Evolutionary conservation across 2,797 vertebrate genomes (phyloP).

Genomic region (Pseudochirops cupreus): DNA sequence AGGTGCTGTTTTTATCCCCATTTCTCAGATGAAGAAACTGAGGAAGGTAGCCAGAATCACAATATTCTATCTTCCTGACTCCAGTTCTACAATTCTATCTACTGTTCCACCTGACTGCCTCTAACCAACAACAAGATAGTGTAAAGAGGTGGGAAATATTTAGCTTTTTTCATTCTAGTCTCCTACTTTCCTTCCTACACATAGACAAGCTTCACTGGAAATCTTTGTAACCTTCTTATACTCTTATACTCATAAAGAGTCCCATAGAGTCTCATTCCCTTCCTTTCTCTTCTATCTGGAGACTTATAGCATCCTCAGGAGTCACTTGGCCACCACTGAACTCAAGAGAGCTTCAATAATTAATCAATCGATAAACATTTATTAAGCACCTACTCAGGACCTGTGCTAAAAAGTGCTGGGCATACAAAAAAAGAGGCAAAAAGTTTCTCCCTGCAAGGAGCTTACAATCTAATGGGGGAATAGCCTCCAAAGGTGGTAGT

Average conservation of each 20-base stretch:
- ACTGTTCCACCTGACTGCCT: constrained; percentile 16
- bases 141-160: not conserved
- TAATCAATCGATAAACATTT: constrained; percentile 12
- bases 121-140: constrained; percentile 30
- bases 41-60: not conserved
- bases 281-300: not conserved
- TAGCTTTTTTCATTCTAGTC: not conserved
- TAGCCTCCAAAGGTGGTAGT: not conserved
- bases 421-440: not conserved
- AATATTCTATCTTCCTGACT: not conserved
- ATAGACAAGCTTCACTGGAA: not conserved
- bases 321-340: not conserved
- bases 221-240: not conserved
- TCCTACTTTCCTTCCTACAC: not conserved
- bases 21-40: not conserved
- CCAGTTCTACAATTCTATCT: not conserved
- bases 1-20: not conserved
- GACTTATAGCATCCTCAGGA: not conserved
- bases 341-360: not conserved
- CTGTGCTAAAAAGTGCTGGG: not conserved
- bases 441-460: not conserved
- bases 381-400: not conserved
- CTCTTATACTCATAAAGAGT: not conserved
- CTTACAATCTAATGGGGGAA: not conserved
- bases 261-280: not conserved